Evolutionary conservation across 1,140 invertebrate species (phyloP).

Genomic region (Spodoptera frugiperda): DNA sequence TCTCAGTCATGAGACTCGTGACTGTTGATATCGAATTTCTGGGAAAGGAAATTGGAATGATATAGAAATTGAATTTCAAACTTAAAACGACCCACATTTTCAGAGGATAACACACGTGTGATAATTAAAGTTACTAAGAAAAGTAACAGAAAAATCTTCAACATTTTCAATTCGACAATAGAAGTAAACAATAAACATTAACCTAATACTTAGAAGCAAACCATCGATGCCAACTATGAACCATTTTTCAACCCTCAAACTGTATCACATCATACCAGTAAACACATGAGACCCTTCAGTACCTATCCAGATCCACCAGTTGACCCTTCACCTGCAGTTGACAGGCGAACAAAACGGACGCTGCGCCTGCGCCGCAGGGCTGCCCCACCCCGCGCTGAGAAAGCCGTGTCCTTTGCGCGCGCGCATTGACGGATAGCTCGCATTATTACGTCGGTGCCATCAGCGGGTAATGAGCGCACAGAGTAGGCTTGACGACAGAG

Average conservation of each 20-base stretch:
- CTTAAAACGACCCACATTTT: no score
- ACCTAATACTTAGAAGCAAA: no score
- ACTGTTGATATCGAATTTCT: no score
- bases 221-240: no score
- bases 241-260: not conserved
- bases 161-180: no score
- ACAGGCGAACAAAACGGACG: conserved; percentile 52
- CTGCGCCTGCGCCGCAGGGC: conserved; percentile 51
- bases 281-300: conserved; percentile 6
- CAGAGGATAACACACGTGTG: no score
- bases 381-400: conserved; percentile 57
- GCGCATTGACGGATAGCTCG: conserved; percentile 67
- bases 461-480: conserved; percentile 62
- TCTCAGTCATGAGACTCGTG: no score
- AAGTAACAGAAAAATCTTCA: no score
- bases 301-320: conserved; percentile 15
- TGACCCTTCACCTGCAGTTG: conserved; percentile 48
- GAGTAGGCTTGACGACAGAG: conserved; percentile 29
- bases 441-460: conserved; percentile 66
- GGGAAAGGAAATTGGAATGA: no score
- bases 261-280: not conserved
- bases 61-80: no score
- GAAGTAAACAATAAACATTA: no score
- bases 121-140: no score
- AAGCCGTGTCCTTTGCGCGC: conserved; percentile 69